Base-by-base conservation (phyloP, 2,797 vertebrate genomes). In the Emys orbicularis region DNA sequence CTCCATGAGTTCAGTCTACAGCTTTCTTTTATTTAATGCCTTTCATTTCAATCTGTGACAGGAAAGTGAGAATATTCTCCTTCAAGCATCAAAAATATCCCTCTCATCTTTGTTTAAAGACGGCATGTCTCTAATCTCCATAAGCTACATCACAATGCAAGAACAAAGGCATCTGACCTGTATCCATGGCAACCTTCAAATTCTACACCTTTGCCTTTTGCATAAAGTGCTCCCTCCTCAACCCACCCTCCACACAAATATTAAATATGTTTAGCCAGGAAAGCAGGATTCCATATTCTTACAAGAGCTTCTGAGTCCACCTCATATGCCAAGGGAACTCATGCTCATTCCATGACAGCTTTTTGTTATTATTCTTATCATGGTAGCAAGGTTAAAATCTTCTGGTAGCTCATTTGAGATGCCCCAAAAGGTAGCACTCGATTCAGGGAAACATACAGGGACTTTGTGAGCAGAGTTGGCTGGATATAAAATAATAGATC, bases 101-200 rank as follows among this genome's bases (percentile, higher is more conserved):
- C 47, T 81, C 86, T 59, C 86, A 12, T 77, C 53, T 41, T 34
- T 92, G 94, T 93, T 90, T 10, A 72, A 83, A 94, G 86, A 89
- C 52, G 93, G 93, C 0, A 7, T 88, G 83, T 96, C 95, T 92
- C 95, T 97, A 96, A 95, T 96, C 95, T 94, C 96, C 96, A 95
- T 95, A 92, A 97, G 96, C 95, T 94, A 88, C 81, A 91, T 79
- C 95, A 92, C 91, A 61, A 89, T 72, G 83, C 0, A 88, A 97
- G 96, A 97, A 97, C 96, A 97, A 97, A 98, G 96, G 97, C 97
- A 97, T 96, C 96, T 96, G 97, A 97, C 97, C 96, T 93, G 97
- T 97, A 95, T 96, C 97, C 96, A 97, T 97, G 95, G 97, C 96
- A 98, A 98, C 97, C 89, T 89, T 94, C 96, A 95, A 96, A 96